Evolutionary conservation across 1,140 invertebrate species (phyloP).

Genomic region (Campodea augens): DNA sequence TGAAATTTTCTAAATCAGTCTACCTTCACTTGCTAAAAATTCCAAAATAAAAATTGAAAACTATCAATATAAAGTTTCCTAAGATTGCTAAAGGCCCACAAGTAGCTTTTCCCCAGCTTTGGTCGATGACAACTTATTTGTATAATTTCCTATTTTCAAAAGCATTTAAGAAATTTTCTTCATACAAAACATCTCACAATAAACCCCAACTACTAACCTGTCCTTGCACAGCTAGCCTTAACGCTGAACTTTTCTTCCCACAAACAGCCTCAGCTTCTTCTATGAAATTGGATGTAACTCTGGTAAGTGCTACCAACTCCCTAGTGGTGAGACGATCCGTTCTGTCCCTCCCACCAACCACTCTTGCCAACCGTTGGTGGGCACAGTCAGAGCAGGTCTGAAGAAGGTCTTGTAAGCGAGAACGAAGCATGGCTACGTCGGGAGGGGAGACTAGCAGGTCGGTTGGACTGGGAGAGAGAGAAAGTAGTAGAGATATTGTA

Average conservation of each 20-base stretch:
- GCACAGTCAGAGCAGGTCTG: slow-evolving; percentile 71
- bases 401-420: slow-evolving; percentile 58
- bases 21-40: too few species aligned
- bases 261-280: slow-evolving; percentile 53
- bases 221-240: slow-evolving; percentile 65
- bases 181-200: slow-evolving; percentile 4
- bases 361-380: slow-evolving; percentile 70
- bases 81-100: too few species aligned
- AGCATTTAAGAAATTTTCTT: not conserved
- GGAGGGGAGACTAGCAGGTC: too few species aligned
- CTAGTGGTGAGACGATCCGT: slow-evolving; percentile 40
- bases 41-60: too few species aligned
- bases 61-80: too few species aligned
- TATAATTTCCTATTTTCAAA: slow-evolving; percentile 1
- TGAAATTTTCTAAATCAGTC: slow-evolving; percentile 1
- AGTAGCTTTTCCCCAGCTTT: too few species aligned
- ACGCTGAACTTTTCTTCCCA: slow-evolving; percentile 52
- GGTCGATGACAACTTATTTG: not conserved
- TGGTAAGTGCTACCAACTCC: slow-evolving; percentile 58
- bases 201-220: slow-evolving; percentile 23
- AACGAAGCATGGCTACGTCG: too few species aligned
- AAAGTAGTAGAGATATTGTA: too few species aligned
- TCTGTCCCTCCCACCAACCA: slow-evolving; percentile 49
- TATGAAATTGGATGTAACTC: slow-evolving; percentile 60
- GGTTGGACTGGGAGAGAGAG: too few species aligned